A percentile compares a stretch with the other conserved stretches of the same genome.
These are phyloP conservation scores for Andrena bicolor DNA, from an alignment of 2,888 invertebrate species.

Conservation along the genomic window DNA sequence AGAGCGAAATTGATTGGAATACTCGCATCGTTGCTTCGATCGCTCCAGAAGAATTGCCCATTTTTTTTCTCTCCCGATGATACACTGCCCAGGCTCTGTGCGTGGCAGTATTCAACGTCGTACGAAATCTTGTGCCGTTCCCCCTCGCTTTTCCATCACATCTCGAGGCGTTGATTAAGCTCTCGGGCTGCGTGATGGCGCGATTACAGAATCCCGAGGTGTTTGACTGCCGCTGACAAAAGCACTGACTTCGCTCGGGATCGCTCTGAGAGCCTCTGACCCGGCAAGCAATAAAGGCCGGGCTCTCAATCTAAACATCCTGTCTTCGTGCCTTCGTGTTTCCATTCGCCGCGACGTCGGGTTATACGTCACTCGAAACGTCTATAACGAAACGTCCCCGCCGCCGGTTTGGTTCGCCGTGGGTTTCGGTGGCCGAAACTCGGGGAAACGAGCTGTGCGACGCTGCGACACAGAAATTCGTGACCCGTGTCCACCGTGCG, in stretches of 20 bases:
- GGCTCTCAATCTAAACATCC: slow-evolving; percentile 79
- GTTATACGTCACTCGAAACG: slow-evolving; percentile 42
- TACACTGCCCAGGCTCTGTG: not conserved
- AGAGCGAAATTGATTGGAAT: slow-evolving; percentile 59
- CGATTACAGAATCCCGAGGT: not conserved
- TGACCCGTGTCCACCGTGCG: not conserved
- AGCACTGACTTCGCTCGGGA: not conserved
- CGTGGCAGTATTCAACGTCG: not conserved
- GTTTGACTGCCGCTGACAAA: not conserved
- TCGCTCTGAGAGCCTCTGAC: slow-evolving; percentile 60
- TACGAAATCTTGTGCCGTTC: not conserved
- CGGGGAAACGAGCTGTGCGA: not conserved
- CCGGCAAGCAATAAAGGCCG: slow-evolving; percentile 72
- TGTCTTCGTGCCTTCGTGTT: slow-evolving; percentile 70
- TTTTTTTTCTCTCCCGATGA: not conserved
- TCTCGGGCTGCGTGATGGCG: not conserved
- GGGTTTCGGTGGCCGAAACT: slow-evolving; percentile 5
- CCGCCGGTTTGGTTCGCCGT: slow-evolving; percentile 10
- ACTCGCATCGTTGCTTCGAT: slow-evolving; percentile 35
- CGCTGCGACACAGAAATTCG: not conserved
- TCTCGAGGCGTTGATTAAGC: not conserved
- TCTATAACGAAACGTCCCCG: slow-evolving; percentile 19
- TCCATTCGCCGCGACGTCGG: slow-evolving; percentile 57
- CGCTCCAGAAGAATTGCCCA: not conserved
- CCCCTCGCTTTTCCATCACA: not conserved